These are phyloP conservation scores for Isaurus tuberculatus DNA, from an alignment of 92 coral and sea anemone genomes.

Conservation along the genomic window DNA sequence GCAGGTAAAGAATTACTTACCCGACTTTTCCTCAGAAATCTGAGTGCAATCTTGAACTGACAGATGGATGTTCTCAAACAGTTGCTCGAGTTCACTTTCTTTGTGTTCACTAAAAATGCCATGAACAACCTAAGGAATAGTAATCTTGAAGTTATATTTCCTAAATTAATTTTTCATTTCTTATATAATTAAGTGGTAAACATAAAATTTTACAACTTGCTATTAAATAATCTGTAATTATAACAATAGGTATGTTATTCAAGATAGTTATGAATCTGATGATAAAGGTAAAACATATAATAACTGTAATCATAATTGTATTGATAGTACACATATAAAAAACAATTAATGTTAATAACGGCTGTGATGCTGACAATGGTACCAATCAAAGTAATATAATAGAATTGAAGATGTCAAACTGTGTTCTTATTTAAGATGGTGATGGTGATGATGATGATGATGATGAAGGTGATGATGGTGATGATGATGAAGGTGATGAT, in stretches of 20 bases:
- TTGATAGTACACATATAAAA: background rate
- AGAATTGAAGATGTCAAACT: background rate
- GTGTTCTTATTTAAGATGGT: background rate
- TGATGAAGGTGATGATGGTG: no score
- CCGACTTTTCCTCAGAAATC: background rate
- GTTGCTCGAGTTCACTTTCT: conserved; percentile 3
- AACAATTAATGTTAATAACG: background rate
- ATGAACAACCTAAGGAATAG: conserved; percentile 20
- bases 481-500: no score
- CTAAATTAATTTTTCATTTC: no score
- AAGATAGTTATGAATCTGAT: background rate
- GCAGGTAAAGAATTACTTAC: background rate
- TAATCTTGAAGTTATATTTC: background rate
- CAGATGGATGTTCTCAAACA: background rate
- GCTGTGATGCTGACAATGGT: background rate
- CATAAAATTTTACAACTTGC: no score
- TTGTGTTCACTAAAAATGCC: conserved; percentile 12
- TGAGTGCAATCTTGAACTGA: background rate
- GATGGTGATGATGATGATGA: background rate
- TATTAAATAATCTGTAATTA: background rate
- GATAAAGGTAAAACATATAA: background rate
- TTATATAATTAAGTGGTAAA: no score
- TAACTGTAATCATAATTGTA: background rate
- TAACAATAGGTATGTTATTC: background rate
- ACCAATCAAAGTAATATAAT: no score